phyloP scores from a whole-genome alignment of 2,888 invertebrate species.

The Diaperis boleti region DNA sequence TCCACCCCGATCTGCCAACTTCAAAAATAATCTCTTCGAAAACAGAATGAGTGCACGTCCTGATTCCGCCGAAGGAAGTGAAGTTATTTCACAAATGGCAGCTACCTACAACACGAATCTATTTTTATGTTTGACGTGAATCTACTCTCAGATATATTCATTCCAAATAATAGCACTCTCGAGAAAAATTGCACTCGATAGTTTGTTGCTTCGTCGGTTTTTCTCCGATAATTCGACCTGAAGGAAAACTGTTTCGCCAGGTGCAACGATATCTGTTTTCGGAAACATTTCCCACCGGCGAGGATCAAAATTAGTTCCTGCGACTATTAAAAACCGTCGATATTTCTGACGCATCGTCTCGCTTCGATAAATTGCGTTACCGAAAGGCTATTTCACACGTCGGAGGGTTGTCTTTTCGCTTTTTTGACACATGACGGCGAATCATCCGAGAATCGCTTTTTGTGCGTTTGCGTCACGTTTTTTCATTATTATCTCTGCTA shows the following conservation, averaged over 20 bases:
- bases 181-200: constrained; percentile 38
- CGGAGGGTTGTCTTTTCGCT: constrained; percentile 38
- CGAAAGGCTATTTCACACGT: constrained; percentile 42
- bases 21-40: too few species aligned
- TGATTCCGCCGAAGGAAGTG: neutral
- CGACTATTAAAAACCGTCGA: neutral
- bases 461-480: constrained; percentile 9
- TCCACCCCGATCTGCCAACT: too few species aligned
- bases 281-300: constrained; percentile 4
- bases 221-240: constrained; percentile 22
- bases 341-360: constrained; percentile 22
- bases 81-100: constrained; percentile 13
- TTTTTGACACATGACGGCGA: constrained; percentile 32
- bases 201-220: constrained; percentile 38
- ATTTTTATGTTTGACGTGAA: constrained; percentile 19
- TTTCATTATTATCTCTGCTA: constrained; percentile 5
- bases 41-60: too few species aligned
- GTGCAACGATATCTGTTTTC: constrained; percentile 13
- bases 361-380: constrained; percentile 38
- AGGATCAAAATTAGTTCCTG: neutral
- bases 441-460: constrained; percentile 12
- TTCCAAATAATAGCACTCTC: constrained; percentile 35
- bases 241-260: constrained; percentile 26
- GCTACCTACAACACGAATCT: neutral
- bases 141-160: constrained; percentile 17